A percentile compares a stretch with the other conserved stretches of the same genome.
Evolutionary conservation across 1,140 invertebrate genomes (phyloP).

Genomic region (Melanaphis sacchari): DNA sequence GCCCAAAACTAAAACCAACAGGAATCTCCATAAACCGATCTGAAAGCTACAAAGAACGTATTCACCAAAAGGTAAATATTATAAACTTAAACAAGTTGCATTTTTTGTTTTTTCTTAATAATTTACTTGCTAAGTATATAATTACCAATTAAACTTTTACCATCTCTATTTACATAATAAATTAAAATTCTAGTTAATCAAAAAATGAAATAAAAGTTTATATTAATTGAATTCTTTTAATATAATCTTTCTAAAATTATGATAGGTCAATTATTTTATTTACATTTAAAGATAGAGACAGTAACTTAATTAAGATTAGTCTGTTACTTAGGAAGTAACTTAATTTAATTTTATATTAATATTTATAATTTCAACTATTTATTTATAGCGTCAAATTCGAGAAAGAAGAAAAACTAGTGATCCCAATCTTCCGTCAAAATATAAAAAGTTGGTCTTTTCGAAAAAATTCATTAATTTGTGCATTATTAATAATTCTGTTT

Average conservation of each 20-base stretch:
- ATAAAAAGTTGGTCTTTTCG: slow-evolving; percentile 14
- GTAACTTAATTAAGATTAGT: neutral
- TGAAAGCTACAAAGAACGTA: slow-evolving; percentile 71
- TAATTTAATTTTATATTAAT: neutral
- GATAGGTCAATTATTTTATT: neutral
- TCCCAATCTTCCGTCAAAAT: slow-evolving; percentile 70
- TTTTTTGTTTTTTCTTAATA: neutral
- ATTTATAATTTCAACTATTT: slow-evolving; percentile 55
- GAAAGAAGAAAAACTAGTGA: slow-evolving; percentile 77
- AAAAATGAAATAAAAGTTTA: neutral
- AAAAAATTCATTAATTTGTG: neutral
- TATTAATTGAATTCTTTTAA: neutral
- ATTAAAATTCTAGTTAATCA: neutral
- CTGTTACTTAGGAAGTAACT: too few relatives aligned
- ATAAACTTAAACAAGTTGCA: neutral
- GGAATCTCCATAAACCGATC: slow-evolving; percentile 69
- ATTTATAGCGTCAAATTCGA: slow-evolving; percentile 71
- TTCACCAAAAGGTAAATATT: slow-evolving; percentile 67
- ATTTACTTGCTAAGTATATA: neutral
- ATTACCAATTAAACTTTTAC: neutral
- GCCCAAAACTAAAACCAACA: slow-evolving; percentile 62
- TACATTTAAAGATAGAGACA: neutral
- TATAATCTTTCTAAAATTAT: neutral
- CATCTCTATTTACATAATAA: too few relatives aligned
- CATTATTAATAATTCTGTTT: neutral